phyloP scores from a whole-genome alignment of 2,113 vertebrate genomes.

The Pimephales promelas region DNA sequence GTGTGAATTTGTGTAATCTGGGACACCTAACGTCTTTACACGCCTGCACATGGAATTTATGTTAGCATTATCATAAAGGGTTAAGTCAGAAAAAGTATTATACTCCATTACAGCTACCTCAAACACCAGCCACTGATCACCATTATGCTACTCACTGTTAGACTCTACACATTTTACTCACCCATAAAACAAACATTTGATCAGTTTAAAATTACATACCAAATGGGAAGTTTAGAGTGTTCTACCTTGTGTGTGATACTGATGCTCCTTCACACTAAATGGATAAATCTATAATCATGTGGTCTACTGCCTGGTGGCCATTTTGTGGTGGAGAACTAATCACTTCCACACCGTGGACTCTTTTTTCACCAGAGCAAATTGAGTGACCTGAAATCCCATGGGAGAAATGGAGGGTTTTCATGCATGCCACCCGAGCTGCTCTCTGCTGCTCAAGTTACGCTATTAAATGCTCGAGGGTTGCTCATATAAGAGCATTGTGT shows the following conservation, averaged over 20 bases:
- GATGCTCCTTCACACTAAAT: constrained; percentile 37
- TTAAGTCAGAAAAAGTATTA: neutral
- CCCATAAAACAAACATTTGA: neutral
- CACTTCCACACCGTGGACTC: neutral
- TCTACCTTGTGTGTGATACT: neutral
- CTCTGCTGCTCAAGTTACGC: neutral
- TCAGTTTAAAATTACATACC: neutral
- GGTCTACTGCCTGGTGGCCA: constrained; percentile 13
- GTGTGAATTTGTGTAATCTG: too few relatives aligned
- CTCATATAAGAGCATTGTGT: neutral
- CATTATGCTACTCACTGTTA: neutral
- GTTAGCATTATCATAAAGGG: too few relatives aligned
- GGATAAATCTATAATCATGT: constrained; percentile 31
- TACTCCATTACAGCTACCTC: neutral
- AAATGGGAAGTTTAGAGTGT: neutral
- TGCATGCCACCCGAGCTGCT: neutral
- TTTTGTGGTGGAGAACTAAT: constrained; percentile 16
- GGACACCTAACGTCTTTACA: too few relatives aligned
- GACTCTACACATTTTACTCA: too few relatives aligned
- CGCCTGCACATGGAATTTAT: too few relatives aligned
- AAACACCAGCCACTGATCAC: constrained; percentile 11
- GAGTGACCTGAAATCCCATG: neutral
- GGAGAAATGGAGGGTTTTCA: neutral
- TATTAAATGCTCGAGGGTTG: neutral
- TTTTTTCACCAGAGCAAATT: constrained; percentile 45